phyloP scores from a whole-genome alignment of 2,797 vertebrate species.

The Synanceia verrucosa region DNA sequence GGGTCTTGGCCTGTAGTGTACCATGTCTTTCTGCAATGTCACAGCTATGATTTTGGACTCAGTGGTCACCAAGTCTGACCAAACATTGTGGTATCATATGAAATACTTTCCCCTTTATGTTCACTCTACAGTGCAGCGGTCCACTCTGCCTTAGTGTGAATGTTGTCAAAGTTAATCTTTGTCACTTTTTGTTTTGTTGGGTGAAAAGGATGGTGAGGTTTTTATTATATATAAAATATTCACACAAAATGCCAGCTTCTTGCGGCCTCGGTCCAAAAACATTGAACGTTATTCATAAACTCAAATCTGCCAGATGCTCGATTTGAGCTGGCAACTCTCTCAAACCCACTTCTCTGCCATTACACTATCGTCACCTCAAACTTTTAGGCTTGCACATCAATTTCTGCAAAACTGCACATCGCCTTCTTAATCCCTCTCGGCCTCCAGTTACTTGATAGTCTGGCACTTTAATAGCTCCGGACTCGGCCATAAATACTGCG shows the following conservation, averaged over 20 bases:
- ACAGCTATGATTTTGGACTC: neutral
- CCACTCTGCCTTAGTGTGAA: neutral
- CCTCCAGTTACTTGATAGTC: constrained; percentile 64
- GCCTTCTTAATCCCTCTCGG: constrained; percentile 59
- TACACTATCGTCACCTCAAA: constrained; percentile 53
- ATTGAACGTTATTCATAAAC: constrained; percentile 27
- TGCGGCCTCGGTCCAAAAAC: constrained; percentile 30
- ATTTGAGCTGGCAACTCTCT: constrained; percentile 47
- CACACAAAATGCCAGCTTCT: constrained; percentile 8
- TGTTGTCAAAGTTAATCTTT: neutral
- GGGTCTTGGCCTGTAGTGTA: neutral
- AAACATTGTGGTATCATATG: neutral
- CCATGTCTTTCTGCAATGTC: neutral
- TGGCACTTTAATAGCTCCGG: constrained; percentile 60
- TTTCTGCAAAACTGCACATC: constrained; percentile 57
- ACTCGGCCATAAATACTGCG: constrained; percentile 59
- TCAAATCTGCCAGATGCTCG: constrained; percentile 34
- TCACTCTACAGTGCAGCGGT: neutral
- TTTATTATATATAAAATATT: neutral
- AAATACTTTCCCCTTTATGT: neutral
- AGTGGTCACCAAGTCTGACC: neutral
- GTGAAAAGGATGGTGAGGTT: neutral
- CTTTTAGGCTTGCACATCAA: constrained; percentile 48
- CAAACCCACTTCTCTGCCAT: constrained; percentile 44
- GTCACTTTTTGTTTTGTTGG: neutral